These are phyloP conservation scores for Tiliacea aurago DNA, from an alignment of 2,888 invertebrate genomes.

Conservation along the genomic window DNA sequence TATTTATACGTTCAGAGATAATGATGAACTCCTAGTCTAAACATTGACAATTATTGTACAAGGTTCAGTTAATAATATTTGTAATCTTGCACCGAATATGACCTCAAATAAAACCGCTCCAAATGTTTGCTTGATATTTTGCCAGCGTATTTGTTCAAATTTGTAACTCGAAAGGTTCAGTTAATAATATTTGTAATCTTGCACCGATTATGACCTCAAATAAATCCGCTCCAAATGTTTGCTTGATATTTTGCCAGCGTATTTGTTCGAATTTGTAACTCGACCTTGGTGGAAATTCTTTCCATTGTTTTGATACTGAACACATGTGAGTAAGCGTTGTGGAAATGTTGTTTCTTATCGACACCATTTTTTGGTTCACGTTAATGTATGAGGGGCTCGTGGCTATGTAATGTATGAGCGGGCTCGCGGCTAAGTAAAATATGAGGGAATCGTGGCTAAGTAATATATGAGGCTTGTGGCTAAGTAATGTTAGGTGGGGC, in stretches of 20 bases:
- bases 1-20: background rate
- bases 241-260: constrained; percentile 52
- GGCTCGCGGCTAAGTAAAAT: too few relatives aligned
- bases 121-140: constrained; percentile 53
- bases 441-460: too few relatives aligned
- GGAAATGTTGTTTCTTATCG: constrained; percentile 20
- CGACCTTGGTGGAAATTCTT: constrained; percentile 51
- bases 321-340: constrained; percentile 8
- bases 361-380: background rate
- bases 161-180: constrained; percentile 33
- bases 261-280: constrained; percentile 46
- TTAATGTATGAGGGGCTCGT: too few relatives aligned
- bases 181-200: too few relatives aligned
- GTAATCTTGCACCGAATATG: constrained; percentile 28
- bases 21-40: constrained; percentile 7
- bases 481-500: too few relatives aligned
- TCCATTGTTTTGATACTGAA: constrained; percentile 41
- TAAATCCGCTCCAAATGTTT: constrained; percentile 45
- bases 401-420: too few relatives aligned
- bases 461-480: too few relatives aligned
- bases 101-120: constrained; percentile 39
- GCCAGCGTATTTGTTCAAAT: constrained; percentile 52
- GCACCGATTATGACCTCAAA: too few relatives aligned
- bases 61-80: background rate
- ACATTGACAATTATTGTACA: constrained; percentile 1